Conservation (phyloP, 2,888 invertebrate species). For the Gastracanthus pulcherrimus region DNA sequence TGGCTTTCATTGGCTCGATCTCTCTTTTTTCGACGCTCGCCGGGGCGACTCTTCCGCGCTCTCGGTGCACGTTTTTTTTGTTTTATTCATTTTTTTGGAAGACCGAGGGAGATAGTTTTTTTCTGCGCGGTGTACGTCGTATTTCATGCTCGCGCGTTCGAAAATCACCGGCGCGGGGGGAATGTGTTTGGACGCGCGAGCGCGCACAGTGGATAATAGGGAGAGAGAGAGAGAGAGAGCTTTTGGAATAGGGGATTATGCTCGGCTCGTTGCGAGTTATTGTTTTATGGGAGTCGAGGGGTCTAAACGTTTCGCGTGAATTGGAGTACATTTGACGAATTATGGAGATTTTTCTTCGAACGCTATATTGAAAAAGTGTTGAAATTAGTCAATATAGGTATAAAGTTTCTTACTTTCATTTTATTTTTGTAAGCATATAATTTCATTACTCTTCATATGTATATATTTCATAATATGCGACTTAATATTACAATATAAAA, state of each 20-base stretch:
- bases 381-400: too few species aligned
- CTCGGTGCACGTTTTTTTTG: background rate
- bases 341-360: background rate
- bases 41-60: background rate
- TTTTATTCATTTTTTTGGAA: background rate
- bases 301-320: background rate
- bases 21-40: background rate
- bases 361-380: too few species aligned
- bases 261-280: background rate
- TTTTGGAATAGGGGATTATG: slow-evolving; percentile 9
- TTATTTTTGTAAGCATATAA: too few species aligned
- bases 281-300: background rate
- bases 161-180: background rate
- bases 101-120: background rate
- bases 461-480: too few species aligned
- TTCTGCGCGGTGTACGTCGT: background rate
- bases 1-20: slow-evolving; percentile 28
- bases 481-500: too few species aligned
- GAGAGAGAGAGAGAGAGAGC: background rate
- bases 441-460: too few species aligned
- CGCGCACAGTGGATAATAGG: background rate
- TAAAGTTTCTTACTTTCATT: too few species aligned
- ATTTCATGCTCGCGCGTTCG: slow-evolving; percentile 14
- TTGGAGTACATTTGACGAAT: background rate
- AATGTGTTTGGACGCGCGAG: slow-evolving; percentile 5